These are phyloP conservation scores for Psittacula cyanocephala DNA, from an alignment of 2,113 vertebrate species.

Conservation along the genomic window DNA sequence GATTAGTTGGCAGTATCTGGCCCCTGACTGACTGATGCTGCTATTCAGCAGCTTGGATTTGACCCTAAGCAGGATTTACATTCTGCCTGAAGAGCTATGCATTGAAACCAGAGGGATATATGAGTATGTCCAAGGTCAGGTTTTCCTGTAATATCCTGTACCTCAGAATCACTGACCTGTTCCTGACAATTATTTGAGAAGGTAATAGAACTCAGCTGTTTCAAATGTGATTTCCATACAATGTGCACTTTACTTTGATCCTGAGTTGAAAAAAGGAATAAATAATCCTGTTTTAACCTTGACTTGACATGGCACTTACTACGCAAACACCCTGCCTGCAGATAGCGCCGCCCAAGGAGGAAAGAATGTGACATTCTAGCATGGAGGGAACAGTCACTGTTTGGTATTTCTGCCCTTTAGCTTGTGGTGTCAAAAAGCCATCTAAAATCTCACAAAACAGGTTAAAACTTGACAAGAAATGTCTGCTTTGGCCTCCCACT, in stretches of 20 bases:
- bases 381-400: not conserved
- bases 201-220: conserved; percentile 48
- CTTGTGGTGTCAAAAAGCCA: not conserved
- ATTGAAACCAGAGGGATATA: not conserved
- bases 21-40: not conserved
- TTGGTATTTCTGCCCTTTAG: conserved; percentile 23
- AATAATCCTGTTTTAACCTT: conserved; percentile 14
- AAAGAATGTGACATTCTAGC: not conserved
- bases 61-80: conserved; percentile 16
- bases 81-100: not conserved
- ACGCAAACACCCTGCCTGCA: conserved; percentile 5
- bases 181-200: conserved; percentile 29
- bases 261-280: conserved; percentile 7
- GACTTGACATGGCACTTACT: not conserved
- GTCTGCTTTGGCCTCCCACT: not conserved
- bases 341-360: not conserved
- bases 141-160: conserved; percentile 15
- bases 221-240: conserved; percentile 48
- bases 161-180: not conserved
- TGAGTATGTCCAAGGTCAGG: not conserved
- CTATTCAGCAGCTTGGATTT: conserved; percentile 28
- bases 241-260: conserved; percentile 19
- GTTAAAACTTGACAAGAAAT: conserved; percentile 36
- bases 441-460: conserved; percentile 15
- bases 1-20: not conserved